These are phyloP conservation scores for Zaprionus bogoriensis DNA, from an alignment of 2,888 invertebrate species.

Conservation along the genomic window DNA sequence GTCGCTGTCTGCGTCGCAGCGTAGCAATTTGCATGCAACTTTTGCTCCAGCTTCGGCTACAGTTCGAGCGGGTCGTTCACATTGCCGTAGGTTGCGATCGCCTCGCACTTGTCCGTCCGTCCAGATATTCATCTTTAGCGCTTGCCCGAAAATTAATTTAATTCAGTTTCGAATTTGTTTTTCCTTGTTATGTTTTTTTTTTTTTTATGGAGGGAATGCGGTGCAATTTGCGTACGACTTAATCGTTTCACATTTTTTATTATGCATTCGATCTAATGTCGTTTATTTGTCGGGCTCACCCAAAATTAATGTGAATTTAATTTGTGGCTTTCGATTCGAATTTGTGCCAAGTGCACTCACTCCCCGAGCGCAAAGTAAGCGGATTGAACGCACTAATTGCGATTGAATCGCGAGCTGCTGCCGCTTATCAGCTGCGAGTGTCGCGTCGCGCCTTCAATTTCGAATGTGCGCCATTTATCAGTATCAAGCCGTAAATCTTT, in stretches of 20 bases:
- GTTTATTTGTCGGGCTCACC: background rate
- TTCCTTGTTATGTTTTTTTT: no score
- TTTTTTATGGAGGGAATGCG: slow-evolving; percentile 18
- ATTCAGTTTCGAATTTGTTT: no score
- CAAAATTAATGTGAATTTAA: slow-evolving; percentile 36
- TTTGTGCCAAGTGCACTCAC: background rate
- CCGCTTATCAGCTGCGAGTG: slow-evolving; percentile 42
- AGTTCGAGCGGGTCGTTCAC: slow-evolving; percentile 70
- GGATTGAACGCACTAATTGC: slow-evolving; percentile 23
- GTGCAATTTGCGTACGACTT: slow-evolving; percentile 14
- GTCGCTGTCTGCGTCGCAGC: slow-evolving; percentile 23
- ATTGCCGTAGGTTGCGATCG: slow-evolving; percentile 62
- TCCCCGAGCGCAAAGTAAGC: slow-evolving; percentile 22
- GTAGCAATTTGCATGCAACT: slow-evolving; percentile 67
- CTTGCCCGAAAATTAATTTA: slow-evolving; percentile 26
- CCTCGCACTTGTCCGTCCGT: slow-evolving; percentile 4
- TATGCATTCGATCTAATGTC: background rate
- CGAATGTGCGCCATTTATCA: slow-evolving; percentile 37
- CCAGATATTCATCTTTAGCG: slow-evolving; percentile 13
- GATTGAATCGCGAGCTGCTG: slow-evolving; percentile 31
- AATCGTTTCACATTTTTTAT: slow-evolving; percentile 18
- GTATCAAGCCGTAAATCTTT: slow-evolving; percentile 47
- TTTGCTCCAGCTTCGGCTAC: slow-evolving; percentile 26
- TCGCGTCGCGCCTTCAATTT: slow-evolving; percentile 28
- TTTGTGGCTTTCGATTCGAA: slow-evolving; percentile 23